A percentile compares a stretch with the other conserved stretches of the same genome.
phyloP scores from a whole-genome alignment of 1,140 invertebrate species.

The Neotoxoptera formosana region DNA sequence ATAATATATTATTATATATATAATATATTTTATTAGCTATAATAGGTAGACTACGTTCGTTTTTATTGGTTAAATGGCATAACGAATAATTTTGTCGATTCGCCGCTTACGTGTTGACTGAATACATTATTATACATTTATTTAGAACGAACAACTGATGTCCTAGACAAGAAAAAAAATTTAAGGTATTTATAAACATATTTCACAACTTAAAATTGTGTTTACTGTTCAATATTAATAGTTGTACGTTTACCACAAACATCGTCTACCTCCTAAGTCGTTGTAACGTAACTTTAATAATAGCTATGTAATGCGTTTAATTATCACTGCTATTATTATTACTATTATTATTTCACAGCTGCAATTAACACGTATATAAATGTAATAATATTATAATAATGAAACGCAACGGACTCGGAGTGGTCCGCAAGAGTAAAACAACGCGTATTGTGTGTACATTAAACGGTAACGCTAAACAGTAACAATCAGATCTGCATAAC shows the following conservation, averaged over 20 bases:
- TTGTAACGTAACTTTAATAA: background rate
- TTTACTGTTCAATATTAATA: background rate
- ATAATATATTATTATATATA: too few relatives aligned
- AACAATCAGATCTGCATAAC: background rate
- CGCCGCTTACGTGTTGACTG: too few relatives aligned
- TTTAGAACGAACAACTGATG: background rate
- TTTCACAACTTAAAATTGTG: background rate
- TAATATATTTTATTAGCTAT: too few relatives aligned
- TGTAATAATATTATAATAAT: background rate
- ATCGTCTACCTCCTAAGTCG: constrained; percentile 24
- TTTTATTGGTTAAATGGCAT: too few relatives aligned
- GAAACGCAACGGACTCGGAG: background rate
- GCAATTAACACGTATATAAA: background rate
- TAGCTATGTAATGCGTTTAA: background rate
- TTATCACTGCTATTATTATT: background rate
- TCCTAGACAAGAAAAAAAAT: background rate
- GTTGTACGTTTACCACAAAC: constrained; percentile 13
- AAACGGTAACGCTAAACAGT: too few relatives aligned
- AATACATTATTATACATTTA: background rate
- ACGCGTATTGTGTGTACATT: background rate
- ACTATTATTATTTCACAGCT: background rate
- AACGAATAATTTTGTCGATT: too few relatives aligned
- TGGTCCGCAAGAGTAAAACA: background rate
- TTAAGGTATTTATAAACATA: background rate
- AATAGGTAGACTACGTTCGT: too few relatives aligned